These are phyloP conservation scores for Drosophila tripunctata DNA, from an alignment of 2,888 invertebrate species.

Conservation along the genomic window DNA sequence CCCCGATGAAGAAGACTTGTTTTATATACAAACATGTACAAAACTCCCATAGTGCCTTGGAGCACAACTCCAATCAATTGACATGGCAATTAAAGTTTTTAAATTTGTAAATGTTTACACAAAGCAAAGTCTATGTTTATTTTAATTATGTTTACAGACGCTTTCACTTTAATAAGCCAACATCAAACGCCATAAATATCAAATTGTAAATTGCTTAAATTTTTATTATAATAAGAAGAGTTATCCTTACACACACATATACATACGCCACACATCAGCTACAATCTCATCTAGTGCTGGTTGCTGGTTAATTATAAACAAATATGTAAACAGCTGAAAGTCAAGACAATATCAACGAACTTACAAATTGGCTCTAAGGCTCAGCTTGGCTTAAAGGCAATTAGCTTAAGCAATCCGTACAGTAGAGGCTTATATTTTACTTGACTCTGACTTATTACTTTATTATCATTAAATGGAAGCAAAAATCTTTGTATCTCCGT, in stretches of 20 bases:
- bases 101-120: constrained; percentile 22
- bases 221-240: background rate
- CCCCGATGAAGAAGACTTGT: no score
- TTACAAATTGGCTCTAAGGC: constrained; percentile 62
- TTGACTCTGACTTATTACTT: constrained; percentile 34
- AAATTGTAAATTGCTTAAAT: constrained; percentile 3
- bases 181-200: constrained; percentile 23
- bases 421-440: constrained; percentile 27
- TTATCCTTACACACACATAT: background rate
- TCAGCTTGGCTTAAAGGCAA: constrained; percentile 41
- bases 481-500: background rate
- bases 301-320: constrained; percentile 63
- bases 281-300: background rate
- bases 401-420: constrained; percentile 35
- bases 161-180: constrained; percentile 16
- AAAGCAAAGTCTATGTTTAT: constrained; percentile 12
- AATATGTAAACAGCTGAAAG: constrained; percentile 59
- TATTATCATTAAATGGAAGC: constrained; percentile 9
- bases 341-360: constrained; percentile 20
- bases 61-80: constrained; percentile 7
- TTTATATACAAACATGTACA: no score
- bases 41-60: no score
- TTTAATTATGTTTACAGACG: constrained; percentile 22
- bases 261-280: constrained; percentile 6
- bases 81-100: constrained; percentile 7